These are phyloP conservation scores for Pachypeltis micranthus DNA, from an alignment of 1,140 invertebrate genomes.

Conservation along the genomic window DNA sequence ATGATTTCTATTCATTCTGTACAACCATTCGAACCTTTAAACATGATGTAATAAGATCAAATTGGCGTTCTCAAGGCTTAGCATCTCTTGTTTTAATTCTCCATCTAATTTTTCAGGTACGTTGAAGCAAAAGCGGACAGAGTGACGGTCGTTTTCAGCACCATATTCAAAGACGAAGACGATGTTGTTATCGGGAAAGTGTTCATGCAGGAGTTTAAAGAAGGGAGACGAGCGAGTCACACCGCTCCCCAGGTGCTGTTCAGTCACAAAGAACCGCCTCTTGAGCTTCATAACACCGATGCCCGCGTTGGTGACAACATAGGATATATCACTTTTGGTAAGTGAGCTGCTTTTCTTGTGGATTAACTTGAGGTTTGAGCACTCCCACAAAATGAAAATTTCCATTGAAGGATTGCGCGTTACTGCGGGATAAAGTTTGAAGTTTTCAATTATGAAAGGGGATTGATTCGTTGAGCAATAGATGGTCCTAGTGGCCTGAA, in stretches of 20 bases:
- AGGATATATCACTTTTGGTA: conserved; percentile 98
- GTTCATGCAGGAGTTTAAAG: conserved; percentile 97
- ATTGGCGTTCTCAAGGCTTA: no score
- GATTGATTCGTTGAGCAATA: no score
- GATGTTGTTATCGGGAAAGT: conserved; percentile 98
- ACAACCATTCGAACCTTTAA: no score
- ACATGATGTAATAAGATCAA: no score
- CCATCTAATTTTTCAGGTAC: no score
- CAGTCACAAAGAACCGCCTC: conserved; percentile 88
- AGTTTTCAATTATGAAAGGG: no score
- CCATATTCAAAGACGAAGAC: conserved; percentile 95
- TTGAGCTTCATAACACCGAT: conserved; percentile 87
- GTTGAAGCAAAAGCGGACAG: conserved; percentile 95
- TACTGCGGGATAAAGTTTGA: no score
- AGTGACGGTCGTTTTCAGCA: conserved; percentile 98
- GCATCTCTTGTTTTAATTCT: no score
- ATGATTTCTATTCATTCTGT: no score
- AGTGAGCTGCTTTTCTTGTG: conserved; percentile 32
- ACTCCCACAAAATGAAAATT: not conserved
- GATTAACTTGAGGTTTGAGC: not conserved
- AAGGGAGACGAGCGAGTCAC: conserved; percentile 90
- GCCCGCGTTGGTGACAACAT: conserved; percentile 93
- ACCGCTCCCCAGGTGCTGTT: conserved; percentile 87
- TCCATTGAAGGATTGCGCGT: not conserved
- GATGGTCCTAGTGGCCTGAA: no score